Conservation (phyloP, 2,888 invertebrate genomes). For the Erebia aethiops region DNA sequence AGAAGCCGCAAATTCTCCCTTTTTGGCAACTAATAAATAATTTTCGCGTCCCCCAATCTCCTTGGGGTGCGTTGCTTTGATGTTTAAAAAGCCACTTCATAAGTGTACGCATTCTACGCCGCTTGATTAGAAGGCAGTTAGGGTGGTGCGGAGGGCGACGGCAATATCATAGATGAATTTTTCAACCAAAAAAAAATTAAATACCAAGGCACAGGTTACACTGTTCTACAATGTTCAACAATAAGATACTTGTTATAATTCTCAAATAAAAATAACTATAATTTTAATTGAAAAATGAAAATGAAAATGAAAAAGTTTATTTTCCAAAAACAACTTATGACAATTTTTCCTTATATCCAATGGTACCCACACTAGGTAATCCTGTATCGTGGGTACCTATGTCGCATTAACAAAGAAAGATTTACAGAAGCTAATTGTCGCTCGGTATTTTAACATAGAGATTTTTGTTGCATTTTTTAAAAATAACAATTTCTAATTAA, state of each 20-base stretch:
- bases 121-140: slow-evolving; percentile 72
- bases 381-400: too few species aligned
- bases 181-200: slow-evolving; percentile 43
- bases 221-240: background rate
- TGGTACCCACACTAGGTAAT: too few species aligned
- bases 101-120: slow-evolving; percentile 62
- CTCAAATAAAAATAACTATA: background rate
- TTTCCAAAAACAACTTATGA: too few species aligned
- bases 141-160: slow-evolving; percentile 44
- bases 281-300: too few species aligned
- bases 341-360: too few species aligned
- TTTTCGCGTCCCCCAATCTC: slow-evolving; percentile 54
- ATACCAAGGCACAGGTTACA: slow-evolving; percentile 21
- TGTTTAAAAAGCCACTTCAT: slow-evolving; percentile 72
- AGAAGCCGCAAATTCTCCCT: slow-evolving; percentile 51
- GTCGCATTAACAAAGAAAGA: too few species aligned
- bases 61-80: slow-evolving; percentile 60
- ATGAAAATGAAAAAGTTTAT: too few species aligned
- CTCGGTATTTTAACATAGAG: too few species aligned
- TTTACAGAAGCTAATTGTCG: too few species aligned
- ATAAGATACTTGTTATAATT: too few species aligned
- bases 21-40: slow-evolving; percentile 67
- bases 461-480: too few species aligned
- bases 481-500: too few species aligned
- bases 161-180: slow-evolving; percentile 53